phyloP scores from a whole-genome alignment of 2,797 vertebrate genomes.

The Choloepus didactylus region DNA sequence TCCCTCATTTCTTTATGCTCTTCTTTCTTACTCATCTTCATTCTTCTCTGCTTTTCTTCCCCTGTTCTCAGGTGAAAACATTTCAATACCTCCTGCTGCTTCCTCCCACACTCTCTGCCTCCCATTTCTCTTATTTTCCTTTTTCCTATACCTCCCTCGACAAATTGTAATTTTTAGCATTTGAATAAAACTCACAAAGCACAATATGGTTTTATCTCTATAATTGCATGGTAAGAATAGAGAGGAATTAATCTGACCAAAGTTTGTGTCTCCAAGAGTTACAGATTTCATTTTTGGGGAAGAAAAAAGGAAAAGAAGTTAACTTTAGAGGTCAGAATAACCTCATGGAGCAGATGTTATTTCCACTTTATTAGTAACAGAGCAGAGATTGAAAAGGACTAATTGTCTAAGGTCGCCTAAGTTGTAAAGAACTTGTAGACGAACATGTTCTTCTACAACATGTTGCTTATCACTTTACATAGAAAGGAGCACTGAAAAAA shows the following conservation, averaged over 20 bases:
- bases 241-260: conserved; percentile 22
- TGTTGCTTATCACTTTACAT: background rate
- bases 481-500: background rate
- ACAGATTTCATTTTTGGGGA: background rate
- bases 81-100: background rate
- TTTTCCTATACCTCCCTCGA: background rate
- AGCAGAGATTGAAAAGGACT: conserved; percentile 29
- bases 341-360: background rate
- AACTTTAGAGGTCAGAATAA: background rate
- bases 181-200: background rate
- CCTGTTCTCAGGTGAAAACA: background rate
- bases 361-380: conserved; percentile 49
- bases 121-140: background rate
- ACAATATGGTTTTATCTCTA: conserved; percentile 10
- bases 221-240: background rate
- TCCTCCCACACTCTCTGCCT: background rate
- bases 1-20: background rate
- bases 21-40: background rate
- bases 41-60: background rate
- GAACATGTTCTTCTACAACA: background rate
- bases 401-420: conserved; percentile 10
- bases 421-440: background rate
- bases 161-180: conserved; percentile 30
- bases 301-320: background rate
- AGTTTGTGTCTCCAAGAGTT: background rate